These are phyloP conservation scores for Cenopis cana DNA, from an alignment of 2,888 invertebrate genomes.

Conservation along the genomic window DNA sequence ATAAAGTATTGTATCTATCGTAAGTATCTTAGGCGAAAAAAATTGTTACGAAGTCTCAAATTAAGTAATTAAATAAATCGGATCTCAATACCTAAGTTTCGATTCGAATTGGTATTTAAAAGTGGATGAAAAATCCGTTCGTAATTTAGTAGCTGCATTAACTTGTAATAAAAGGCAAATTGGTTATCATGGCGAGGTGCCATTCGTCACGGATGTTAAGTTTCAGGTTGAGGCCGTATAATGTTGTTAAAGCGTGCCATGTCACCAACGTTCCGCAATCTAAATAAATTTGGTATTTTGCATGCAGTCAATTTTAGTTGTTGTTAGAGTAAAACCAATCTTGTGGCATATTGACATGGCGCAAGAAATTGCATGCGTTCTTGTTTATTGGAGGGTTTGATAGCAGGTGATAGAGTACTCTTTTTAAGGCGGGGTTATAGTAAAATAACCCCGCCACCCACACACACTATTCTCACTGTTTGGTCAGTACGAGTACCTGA, in stretches of 20 bases:
- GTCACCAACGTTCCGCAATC: conserved; percentile 5
- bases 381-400: too few species aligned
- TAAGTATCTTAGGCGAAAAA: too few species aligned
- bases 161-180: neutral
- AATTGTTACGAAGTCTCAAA: too few species aligned
- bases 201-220: conserved; percentile 10
- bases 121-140: neutral
- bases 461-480: neutral
- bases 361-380: too few species aligned
- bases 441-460: too few species aligned
- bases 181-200: neutral
- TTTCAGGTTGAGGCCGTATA: conserved; percentile 28
- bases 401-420: too few species aligned
- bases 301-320: neutral
- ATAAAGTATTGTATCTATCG: too few species aligned
- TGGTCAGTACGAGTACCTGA: neutral
- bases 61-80: too few species aligned
- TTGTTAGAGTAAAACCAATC: too few species aligned
- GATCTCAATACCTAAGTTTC: neutral
- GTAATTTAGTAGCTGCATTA: neutral
- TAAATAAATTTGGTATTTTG: conserved; percentile 1
- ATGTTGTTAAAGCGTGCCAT: conserved; percentile 9
- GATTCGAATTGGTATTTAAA: neutral
- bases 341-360: too few species aligned
- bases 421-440: too few species aligned